Conservation (phyloP, 2,113 vertebrate species). For the Speoplatyrhinus poulsoni region DNA sequence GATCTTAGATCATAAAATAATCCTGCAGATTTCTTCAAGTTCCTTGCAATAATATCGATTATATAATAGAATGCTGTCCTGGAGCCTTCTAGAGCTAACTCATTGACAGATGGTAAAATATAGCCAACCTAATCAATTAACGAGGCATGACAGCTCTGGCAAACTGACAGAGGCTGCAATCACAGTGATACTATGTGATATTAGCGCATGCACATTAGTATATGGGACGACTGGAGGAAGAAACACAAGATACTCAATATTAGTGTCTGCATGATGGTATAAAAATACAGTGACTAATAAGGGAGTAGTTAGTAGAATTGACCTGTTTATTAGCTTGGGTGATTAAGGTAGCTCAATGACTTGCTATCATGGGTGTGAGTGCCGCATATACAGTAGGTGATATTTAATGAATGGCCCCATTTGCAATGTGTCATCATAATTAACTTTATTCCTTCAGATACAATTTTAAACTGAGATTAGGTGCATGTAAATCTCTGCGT, state of each 20-base stretch:
- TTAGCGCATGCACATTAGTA: neutral
- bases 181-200: neutral
- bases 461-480: no score
- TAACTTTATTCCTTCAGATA: no score
- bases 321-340: no score
- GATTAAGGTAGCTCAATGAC: no score
- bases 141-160: constrained; percentile 20
- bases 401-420: no score
- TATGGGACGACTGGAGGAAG: neutral
- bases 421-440: no score
- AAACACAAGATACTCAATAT: neutral
- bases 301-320: neutral
- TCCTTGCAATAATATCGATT: no score
- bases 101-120: no score
- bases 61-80: neutral
- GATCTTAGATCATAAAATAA: neutral
- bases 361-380: no score
- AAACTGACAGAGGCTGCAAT: constrained; percentile 13
- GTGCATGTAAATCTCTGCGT: no score
- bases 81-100: neutral
- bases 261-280: neutral
- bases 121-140: constrained; percentile 40
- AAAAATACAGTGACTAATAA: neutral
- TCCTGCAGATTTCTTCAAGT: no score
- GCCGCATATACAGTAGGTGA: no score